Conservation (phyloP, 2,888 invertebrate species). For the Orthonevra nobilis region DNA sequence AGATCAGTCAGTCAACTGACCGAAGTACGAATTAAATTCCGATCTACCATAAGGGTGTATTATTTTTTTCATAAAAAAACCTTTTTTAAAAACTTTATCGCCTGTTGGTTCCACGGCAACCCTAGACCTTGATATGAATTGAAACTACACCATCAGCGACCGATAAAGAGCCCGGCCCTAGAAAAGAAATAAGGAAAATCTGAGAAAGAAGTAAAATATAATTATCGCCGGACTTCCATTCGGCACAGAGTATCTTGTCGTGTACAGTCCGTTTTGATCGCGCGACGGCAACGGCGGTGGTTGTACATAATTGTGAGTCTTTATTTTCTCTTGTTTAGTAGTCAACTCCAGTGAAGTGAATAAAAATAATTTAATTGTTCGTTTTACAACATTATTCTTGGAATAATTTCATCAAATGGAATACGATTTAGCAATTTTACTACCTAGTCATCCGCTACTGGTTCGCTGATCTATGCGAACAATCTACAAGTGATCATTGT, state of each 20-base stretch:
- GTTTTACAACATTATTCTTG: background rate
- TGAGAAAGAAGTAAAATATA: constrained; percentile 32
- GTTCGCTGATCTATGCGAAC: constrained; percentile 31
- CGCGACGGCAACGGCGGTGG: constrained; percentile 59
- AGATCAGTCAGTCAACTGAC: too few species aligned
- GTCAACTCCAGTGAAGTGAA: constrained; percentile 4
- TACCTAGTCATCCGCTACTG: background rate
- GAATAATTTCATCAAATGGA: constrained; percentile 12
- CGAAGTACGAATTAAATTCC: too few species aligned
- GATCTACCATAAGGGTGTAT: too few species aligned
- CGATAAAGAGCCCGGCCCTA: constrained; percentile 10
- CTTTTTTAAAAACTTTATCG: too few species aligned
- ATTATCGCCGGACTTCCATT: constrained; percentile 65
- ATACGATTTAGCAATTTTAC: constrained; percentile 12
- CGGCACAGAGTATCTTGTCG: constrained; percentile 50
- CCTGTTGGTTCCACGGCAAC: constrained; percentile 33
- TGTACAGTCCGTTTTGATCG: constrained; percentile 68
- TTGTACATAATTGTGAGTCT: constrained; percentile 58
- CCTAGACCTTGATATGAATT: constrained; percentile 33
- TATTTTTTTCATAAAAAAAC: too few species aligned
- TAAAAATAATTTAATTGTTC: constrained; percentile 4
- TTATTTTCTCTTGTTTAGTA: constrained; percentile 52
- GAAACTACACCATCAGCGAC: background rate
- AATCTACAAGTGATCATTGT: constrained; percentile 39
- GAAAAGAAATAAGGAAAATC: constrained; percentile 38